Evolutionary conservation across 2,113 vertebrate genomes (phyloP).

Genomic region (Megalops atlanticus): DNA sequence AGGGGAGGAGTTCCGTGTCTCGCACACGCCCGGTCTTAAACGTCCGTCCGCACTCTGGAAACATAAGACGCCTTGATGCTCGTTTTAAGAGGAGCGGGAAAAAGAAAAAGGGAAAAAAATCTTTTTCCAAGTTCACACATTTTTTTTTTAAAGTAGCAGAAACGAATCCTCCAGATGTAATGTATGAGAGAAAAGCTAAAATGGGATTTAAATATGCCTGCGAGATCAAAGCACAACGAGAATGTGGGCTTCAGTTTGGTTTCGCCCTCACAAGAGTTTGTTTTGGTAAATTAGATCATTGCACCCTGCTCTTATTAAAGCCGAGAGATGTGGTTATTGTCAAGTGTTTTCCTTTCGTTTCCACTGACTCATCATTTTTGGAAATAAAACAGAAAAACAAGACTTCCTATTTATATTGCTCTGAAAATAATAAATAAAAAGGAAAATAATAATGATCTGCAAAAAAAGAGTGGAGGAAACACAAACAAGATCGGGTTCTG

Average conservation of each 20-base stretch:
- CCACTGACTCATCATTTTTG: constrained; percentile 25
- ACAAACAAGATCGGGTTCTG: not conserved
- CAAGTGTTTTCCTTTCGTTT: not conserved
- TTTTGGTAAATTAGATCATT: constrained; percentile 11
- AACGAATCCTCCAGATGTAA: constrained; percentile 3
- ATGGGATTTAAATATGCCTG: not conserved
- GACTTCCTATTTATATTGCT: constrained; percentile 20
- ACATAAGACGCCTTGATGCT: not conserved
- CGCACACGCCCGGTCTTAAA: constrained; percentile 13
- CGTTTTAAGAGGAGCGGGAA: not conserved
- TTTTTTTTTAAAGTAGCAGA: constrained; percentile 9
- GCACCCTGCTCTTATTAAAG: not conserved
- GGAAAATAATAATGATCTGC: constrained; percentile 15
- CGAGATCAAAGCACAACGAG: not conserved
- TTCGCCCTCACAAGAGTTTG: not conserved
- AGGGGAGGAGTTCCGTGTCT: constrained; percentile 10
- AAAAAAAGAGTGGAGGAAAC: not conserved
- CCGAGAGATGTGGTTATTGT: not conserved
- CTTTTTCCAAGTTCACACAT: not conserved
- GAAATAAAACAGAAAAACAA: constrained; percentile 16
- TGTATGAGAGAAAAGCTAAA: constrained; percentile 5
- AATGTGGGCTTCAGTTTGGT: not conserved
- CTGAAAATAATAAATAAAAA: constrained; percentile 7
- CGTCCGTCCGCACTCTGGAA: not conserved
- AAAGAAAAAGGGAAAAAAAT: not conserved